Conservation (phyloP, 2,888 invertebrate genomes). For the Hydraecia micacea region DNA sequence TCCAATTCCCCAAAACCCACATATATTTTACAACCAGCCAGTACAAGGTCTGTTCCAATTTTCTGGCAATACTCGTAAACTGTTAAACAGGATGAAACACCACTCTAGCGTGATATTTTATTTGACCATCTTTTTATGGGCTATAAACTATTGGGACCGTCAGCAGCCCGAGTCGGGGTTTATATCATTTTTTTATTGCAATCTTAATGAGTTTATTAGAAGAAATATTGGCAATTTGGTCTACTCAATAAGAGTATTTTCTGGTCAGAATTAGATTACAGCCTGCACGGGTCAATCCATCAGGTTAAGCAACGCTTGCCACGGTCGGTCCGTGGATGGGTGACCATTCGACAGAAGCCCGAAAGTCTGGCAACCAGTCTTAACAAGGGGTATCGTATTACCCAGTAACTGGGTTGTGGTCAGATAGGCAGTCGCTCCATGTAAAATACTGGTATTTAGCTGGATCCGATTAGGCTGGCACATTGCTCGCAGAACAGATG, state of each 20-base stretch:
- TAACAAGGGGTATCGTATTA: too few relatives aligned
- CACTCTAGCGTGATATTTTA: constrained; percentile 42
- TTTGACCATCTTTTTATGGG: constrained; percentile 40
- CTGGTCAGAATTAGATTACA: neutral
- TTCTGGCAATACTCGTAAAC: constrained; percentile 30
- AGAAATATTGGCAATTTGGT: constrained; percentile 42
- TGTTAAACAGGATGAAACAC: constrained; percentile 10
- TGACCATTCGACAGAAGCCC: too few relatives aligned
- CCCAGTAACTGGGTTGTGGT: too few relatives aligned
- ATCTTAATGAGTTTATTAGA: constrained; percentile 42
- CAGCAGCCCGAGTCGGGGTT: constrained; percentile 18
- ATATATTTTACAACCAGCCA: neutral
- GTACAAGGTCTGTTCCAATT: constrained; percentile 16
- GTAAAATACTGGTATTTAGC: too few relatives aligned
- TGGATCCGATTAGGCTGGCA: too few relatives aligned
- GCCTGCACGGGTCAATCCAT: neutral
- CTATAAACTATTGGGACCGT: constrained; percentile 34
- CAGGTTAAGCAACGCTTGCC: too few relatives aligned
- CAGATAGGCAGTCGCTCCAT: too few relatives aligned
- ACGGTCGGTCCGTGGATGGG: neutral
- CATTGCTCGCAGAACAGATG: too few relatives aligned
- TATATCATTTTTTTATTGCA: constrained; percentile 45
- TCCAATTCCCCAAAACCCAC: neutral
- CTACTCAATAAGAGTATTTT: neutral
- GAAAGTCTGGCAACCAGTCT: too few relatives aligned